These are phyloP conservation scores for Lasioglossum albipes DNA, from an alignment of 1,140 invertebrate species.

Conservation along the genomic window DNA sequence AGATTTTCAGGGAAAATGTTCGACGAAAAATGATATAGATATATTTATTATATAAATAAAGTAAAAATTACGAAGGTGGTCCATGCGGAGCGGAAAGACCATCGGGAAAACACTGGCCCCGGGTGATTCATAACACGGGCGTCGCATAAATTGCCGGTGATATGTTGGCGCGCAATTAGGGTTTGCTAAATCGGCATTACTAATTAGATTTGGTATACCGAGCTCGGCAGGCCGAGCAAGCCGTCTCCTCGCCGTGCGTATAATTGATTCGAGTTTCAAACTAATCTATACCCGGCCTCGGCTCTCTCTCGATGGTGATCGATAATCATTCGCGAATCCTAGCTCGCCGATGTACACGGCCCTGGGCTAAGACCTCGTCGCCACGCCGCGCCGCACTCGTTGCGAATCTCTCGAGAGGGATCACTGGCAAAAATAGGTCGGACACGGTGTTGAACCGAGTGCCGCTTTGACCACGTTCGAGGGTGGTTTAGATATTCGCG, in stretches of 20 bases:
- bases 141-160: slow-evolving; percentile 70
- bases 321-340: slow-evolving; percentile 53
- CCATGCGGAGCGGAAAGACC: background rate
- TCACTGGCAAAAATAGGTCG: slow-evolving; percentile 18
- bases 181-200: slow-evolving; percentile 71
- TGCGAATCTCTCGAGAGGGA: slow-evolving; percentile 1
- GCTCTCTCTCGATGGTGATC: slow-evolving; percentile 57
- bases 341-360: background rate
- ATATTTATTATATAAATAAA: too few relatives aligned
- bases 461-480: background rate
- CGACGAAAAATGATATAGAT: too few relatives aligned
- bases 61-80: too few relatives aligned
- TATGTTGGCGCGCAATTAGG: slow-evolving; percentile 71
- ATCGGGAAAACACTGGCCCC: slow-evolving; percentile 52
- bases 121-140: slow-evolving; percentile 64
- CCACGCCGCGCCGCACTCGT: background rate
- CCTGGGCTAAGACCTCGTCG: background rate
- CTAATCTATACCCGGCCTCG: slow-evolving; percentile 61
- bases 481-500: background rate
- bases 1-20: too few relatives aligned
- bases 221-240: slow-evolving; percentile 47
- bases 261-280: slow-evolving; percentile 74
- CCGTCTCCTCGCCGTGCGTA: slow-evolving; percentile 39
- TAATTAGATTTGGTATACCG: slow-evolving; percentile 71
- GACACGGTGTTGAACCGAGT: background rate